phyloP scores from a whole-genome alignment of 2,113 vertebrate species.

The Crocuta crocuta region DNA sequence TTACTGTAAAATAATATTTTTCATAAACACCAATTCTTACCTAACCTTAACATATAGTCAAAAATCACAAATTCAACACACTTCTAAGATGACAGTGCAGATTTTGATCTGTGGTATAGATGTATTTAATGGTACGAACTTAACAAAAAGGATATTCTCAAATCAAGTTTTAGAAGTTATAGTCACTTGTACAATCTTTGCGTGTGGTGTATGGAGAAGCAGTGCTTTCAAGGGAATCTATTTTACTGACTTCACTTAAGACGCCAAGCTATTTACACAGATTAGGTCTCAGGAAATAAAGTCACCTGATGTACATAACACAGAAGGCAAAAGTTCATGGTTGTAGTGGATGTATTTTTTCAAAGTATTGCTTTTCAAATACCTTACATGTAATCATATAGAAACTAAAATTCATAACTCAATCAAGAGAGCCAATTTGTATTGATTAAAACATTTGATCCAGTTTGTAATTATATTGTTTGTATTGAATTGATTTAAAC shows the following conservation, averaged over 20 bases:
- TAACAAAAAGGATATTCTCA: slow-evolving; percentile 34
- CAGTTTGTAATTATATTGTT: background rate
- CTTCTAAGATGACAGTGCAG: background rate
- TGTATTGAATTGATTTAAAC: slow-evolving; percentile 21
- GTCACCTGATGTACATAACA: background rate
- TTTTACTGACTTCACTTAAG: background rate
- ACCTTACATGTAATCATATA: background rate
- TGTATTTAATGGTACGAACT: background rate
- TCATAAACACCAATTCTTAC: slow-evolving; percentile 21
- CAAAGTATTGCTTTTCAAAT: slow-evolving; percentile 27
- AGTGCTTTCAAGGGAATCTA: background rate
- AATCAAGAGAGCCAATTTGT: background rate
- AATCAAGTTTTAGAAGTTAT: background rate
- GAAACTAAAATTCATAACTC: slow-evolving; percentile 49
- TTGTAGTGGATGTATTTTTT: background rate
- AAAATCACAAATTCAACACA: background rate
- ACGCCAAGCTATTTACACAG: background rate
- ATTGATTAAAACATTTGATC: slow-evolving; percentile 11
- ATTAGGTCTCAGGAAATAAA: background rate
- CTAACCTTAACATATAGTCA: background rate
- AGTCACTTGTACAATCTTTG: slow-evolving; percentile 23
- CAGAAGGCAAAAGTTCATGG: background rate
- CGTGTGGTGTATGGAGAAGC: background rate
- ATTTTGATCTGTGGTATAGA: background rate
- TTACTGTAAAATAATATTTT: slow-evolving; percentile 28